Evolutionary conservation across 2,797 vertebrate species (phyloP).

Genomic region (Serranus cabrilla): DNA sequence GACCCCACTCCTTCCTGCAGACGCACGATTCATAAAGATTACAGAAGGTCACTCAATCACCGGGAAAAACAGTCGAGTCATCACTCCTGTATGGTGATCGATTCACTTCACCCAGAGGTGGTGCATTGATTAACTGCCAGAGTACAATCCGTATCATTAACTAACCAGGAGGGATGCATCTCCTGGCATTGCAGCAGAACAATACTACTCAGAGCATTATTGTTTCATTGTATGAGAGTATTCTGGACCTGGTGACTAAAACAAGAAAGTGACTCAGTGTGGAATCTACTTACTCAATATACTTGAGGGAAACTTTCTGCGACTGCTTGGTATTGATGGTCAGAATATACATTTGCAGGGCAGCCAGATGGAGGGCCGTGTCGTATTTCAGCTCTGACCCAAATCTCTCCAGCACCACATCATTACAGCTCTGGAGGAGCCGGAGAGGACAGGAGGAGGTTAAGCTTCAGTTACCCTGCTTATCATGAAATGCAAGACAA

Average conservation of each 20-base stretch:
- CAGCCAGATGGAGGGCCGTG: conserved; percentile 94
- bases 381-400: conserved; percentile 98
- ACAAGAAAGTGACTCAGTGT: conserved; percentile 33
- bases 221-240: conserved; percentile 25
- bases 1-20: conserved; percentile 98
- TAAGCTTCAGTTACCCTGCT: conserved; percentile 39
- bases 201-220: conserved; percentile 8
- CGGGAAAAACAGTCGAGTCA: conserved; percentile 40
- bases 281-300: conserved; percentile 94
- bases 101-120: conserved; percentile 42
- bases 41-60: conserved; percentile 22
- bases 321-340: conserved; percentile 97
- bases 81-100: conserved; percentile 30
- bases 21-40: conserved; percentile 52
- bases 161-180: conserved; percentile 28
- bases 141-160: conserved; percentile 38
- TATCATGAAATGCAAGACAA: conserved; percentile 29
- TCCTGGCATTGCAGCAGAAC: conserved; percentile 12
- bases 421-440: conserved; percentile 94
- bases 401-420: conserved; percentile 97
- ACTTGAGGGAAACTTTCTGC: conserved; percentile 98
- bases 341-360: conserved; percentile 98
- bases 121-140: conserved; percentile 35
- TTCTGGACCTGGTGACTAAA: background rate
- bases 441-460: conserved; percentile 66